Conservation (phyloP, 2,797 vertebrate species). For the Pseudotriccus pelzelni region DNA sequence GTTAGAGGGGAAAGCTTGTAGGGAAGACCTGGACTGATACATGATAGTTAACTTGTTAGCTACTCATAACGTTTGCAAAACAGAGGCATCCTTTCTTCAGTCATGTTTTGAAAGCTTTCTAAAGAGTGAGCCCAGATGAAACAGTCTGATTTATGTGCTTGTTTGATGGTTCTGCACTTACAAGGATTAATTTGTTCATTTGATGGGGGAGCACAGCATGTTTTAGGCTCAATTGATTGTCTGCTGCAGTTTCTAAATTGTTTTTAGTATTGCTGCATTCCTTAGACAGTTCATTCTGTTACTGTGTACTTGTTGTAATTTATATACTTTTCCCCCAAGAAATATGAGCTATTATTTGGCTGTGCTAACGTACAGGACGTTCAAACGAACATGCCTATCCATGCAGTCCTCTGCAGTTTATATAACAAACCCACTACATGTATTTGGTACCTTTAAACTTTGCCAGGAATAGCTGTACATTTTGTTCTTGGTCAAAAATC, state of each 20-base stretch:
- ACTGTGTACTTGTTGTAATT: not conserved
- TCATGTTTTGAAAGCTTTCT: not conserved
- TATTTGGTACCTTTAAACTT: not conserved
- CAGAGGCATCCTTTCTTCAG: not conserved
- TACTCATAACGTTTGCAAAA: not conserved
- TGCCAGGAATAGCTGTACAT: not conserved
- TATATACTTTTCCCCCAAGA: not conserved
- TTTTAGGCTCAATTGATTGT: not conserved
- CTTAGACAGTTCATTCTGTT: not conserved
- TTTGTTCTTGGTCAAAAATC: not conserved
- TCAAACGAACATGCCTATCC: not conserved
- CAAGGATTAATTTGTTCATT: not conserved
- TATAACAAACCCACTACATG: not conserved
- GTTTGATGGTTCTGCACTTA: not conserved
- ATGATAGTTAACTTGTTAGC: not conserved
- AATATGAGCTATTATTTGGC: slow-evolving; percentile 22
- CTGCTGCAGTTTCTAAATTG: not conserved
- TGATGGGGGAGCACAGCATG: not conserved
- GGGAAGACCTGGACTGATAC: not conserved
- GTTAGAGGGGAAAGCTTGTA: not conserved
- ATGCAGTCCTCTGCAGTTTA: not conserved
- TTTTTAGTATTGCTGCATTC: not conserved
- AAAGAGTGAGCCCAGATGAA: not conserved
- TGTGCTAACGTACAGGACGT: not conserved
- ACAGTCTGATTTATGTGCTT: not conserved